A percentile compares a stretch with the other conserved stretches of the same genome.
phyloP scores from a whole-genome alignment of 2,113 vertebrate species.

The Damaliscus lunatus region DNA sequence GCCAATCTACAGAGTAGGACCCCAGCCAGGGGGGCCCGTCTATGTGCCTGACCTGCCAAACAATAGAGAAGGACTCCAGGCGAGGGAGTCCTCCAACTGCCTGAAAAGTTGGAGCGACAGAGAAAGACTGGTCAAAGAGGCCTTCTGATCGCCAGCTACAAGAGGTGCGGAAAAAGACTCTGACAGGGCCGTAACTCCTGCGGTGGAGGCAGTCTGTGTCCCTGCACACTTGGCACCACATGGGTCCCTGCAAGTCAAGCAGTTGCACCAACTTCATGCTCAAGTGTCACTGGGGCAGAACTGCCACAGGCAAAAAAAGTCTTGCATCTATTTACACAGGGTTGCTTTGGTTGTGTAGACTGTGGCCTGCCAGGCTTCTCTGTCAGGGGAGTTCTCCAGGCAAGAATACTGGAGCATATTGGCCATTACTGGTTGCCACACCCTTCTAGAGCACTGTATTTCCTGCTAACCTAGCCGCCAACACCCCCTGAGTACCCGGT shows the following conservation, averaged over 20 bases:
- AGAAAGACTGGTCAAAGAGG: neutral
- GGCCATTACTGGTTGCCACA: neutral
- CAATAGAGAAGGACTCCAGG: neutral
- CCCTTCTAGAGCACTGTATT: neutral
- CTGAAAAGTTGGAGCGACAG: neutral
- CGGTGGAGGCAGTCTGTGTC: neutral
- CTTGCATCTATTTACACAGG: fast-evolving
- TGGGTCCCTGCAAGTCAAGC: neutral
- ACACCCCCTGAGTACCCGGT: neutral
- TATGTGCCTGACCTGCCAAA: neutral
- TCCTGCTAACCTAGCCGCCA: neutral
- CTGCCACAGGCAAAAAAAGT: neutral
- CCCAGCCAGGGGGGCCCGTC: neutral
- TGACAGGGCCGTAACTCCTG: neutral
- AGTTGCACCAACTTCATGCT: neutral
- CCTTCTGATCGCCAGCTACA: neutral
- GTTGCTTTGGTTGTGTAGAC: fast-evolving
- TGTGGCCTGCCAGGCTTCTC: neutral
- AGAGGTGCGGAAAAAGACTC: neutral
- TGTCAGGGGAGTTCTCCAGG: neutral
- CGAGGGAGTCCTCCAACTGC: neutral
- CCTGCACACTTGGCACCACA: neutral
- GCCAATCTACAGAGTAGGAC: neutral
- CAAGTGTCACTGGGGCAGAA: neutral
- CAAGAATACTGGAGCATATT: neutral